phyloP scores from a whole-genome alignment of 2,888 invertebrate genomes.

The Tetragonisca angustula region DNA sequence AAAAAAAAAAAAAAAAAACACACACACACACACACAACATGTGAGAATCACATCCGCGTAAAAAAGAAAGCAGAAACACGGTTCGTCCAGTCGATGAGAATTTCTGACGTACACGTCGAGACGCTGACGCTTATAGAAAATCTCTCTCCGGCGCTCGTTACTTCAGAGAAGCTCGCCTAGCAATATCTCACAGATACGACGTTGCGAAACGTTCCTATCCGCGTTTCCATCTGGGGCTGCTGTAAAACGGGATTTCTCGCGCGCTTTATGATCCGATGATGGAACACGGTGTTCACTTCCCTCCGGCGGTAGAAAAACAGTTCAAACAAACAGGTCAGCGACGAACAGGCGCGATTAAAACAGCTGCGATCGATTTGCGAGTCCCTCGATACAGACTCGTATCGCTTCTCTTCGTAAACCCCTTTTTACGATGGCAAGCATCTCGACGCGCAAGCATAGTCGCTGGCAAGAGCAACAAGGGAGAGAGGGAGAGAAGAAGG shows the following conservation, averaged over 20 bases:
- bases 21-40: too few species aligned
- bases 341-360: constrained; percentile 27
- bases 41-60: too few species aligned
- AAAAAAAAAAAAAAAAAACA: too few species aligned
- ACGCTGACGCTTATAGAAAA: too few species aligned
- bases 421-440: constrained; percentile 18
- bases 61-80: too few species aligned
- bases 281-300: not conserved
- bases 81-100: too few species aligned
- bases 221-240: not conserved
- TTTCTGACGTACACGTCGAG: too few species aligned
- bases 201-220: constrained; percentile 2
- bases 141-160: constrained; percentile 33
- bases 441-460: not conserved
- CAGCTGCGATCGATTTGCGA: constrained; percentile 23
- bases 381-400: not conserved
- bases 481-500: not conserved
- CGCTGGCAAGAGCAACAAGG: too few species aligned
- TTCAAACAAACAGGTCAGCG: not conserved
- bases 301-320: not conserved
- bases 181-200: constrained; percentile 49
- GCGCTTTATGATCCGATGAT: constrained; percentile 30
- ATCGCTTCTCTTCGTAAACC: constrained; percentile 6
- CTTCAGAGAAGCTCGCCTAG: constrained; percentile 26
- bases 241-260: constrained; percentile 20